Base-by-base conservation (phyloP, 2,888 invertebrate genomes). In the Eristalis tenax region DNA sequence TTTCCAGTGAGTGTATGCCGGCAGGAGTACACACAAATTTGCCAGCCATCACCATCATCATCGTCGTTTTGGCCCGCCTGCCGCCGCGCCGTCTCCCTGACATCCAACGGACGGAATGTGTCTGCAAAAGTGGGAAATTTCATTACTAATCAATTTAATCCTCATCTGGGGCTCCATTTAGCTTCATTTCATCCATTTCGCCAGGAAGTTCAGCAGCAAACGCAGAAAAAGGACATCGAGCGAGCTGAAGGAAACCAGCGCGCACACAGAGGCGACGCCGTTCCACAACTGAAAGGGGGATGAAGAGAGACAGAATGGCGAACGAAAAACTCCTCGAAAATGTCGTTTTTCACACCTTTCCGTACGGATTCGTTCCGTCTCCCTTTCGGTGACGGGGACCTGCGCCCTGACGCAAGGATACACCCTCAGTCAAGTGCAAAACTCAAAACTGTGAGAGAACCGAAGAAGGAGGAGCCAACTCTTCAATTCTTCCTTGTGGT, bases 101-200 rank as follows among this genome's bases (percentile, higher is more conserved):
- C 26, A 15, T 26, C 13, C 13, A 28, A 26, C 64, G 13, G 38
- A 73, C 73, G 40, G 83, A 76, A 87, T 83, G 87, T 87, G 83
- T 87, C 87, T 84, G 82, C 63, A 65, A 89, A 89, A 87, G 84
- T 89, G 89, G 88, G 83, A 89, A 89, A 88, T 89, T 89, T 89
- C 89, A 89, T 89, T 89, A 89, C 89, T 89, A 89, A 89, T 89
- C 89, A 89, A 89, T 89, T 89, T 89, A 89, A 89, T 89, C 89
- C 89, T 89, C 89, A 89, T 89, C 89, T 89, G 77, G 88, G 88
- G 88, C 89, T 84, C 88, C 85, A 86, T 88, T 86, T 88, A 86
- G 88, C 86, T 86, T 86, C 86, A 88, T 89, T 86, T 88, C 83
- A 81, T 83, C 85, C 88, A 82, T 85, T 83, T 85, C 64, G 71